Evolutionary conservation across 2,888 invertebrate species (phyloP).

Genomic region (Agrochola macilenta): DNA sequence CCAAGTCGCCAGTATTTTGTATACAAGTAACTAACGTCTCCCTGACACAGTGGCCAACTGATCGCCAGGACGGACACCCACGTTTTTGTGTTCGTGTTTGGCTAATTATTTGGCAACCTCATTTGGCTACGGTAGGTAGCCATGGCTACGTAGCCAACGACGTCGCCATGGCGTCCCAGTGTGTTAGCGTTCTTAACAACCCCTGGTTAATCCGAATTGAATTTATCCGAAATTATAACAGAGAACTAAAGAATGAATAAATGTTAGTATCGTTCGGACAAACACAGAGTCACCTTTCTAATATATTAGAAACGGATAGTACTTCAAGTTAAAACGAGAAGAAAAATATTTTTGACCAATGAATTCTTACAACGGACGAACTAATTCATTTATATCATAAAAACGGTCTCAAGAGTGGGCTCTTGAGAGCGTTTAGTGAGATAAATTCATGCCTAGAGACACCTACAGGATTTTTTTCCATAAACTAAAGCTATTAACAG

Average conservation of each 20-base stretch:
- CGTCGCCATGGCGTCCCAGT: too few species aligned
- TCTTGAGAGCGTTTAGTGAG: too few species aligned
- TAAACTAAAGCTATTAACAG: neutral
- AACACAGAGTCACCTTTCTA: neutral
- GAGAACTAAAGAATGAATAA: neutral
- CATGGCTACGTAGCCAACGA: too few species aligned
- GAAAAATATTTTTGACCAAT: neutral
- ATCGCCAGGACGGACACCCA: too few species aligned
- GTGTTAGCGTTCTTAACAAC: too few species aligned
- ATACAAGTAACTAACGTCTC: too few species aligned
- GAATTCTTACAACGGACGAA: neutral
- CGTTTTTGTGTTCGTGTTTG: too few species aligned
- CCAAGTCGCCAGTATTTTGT: too few species aligned
- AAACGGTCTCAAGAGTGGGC: neutral
- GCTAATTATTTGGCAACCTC: too few species aligned
- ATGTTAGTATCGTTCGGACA: neutral
- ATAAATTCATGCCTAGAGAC: neutral
- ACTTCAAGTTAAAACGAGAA: neutral
- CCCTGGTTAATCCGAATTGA: neutral
- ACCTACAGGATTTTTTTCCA: neutral
- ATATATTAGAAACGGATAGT: neutral
- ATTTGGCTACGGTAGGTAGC: too few species aligned
- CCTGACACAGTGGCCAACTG: too few species aligned
- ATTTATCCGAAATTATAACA: too few species aligned
- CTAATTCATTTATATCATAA: neutral